phyloP scores from a whole-genome alignment of 1,140 invertebrate species.

The Steinernema feltiae region DNA sequence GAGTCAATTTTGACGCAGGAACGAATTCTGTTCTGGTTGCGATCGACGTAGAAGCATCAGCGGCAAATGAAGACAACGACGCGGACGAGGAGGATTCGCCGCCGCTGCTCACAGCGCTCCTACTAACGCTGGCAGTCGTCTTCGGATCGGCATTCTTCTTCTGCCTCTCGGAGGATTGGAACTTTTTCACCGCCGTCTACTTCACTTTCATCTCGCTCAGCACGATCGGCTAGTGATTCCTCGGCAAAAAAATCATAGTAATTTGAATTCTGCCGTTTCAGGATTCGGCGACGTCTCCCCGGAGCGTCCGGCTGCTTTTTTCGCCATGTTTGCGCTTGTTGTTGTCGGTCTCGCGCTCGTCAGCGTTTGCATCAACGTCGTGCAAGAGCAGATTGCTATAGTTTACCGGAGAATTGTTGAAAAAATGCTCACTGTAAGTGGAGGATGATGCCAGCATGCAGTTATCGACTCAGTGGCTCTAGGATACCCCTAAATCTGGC shows the following conservation, averaged over 20 bases:
- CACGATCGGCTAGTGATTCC: slow-evolving; percentile 55
- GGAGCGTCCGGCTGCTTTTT: slow-evolving; percentile 77
- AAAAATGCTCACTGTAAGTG: slow-evolving; percentile 47
- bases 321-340: slow-evolving; percentile 82
- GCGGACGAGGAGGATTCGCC: background rate
- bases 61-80: background rate
- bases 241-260: slow-evolving; percentile 18
- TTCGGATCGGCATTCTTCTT: slow-evolving; percentile 45
- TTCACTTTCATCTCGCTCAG: slow-evolving; percentile 56
- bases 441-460: too few relatives aligned
- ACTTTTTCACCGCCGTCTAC: slow-evolving; percentile 53
- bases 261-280: slow-evolving; percentile 16
- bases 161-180: slow-evolving; percentile 65
- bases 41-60: background rate
- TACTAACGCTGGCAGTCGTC: slow-evolving; percentile 39
- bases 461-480: too few relatives aligned
- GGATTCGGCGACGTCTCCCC: slow-evolving; percentile 51
- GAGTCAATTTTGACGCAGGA: background rate
- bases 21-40: background rate
- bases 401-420: slow-evolving; percentile 46
- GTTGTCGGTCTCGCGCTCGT: slow-evolving; percentile 87
- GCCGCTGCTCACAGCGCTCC: background rate
- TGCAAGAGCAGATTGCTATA: slow-evolving; percentile 48
- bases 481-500: too few relatives aligned
- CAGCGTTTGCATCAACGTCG: slow-evolving; percentile 80